Evolutionary conservation across 2,888 invertebrate species (phyloP), one percentile per base, ranked within the genome.

Genomic region (Magallana nippona): DNA sequence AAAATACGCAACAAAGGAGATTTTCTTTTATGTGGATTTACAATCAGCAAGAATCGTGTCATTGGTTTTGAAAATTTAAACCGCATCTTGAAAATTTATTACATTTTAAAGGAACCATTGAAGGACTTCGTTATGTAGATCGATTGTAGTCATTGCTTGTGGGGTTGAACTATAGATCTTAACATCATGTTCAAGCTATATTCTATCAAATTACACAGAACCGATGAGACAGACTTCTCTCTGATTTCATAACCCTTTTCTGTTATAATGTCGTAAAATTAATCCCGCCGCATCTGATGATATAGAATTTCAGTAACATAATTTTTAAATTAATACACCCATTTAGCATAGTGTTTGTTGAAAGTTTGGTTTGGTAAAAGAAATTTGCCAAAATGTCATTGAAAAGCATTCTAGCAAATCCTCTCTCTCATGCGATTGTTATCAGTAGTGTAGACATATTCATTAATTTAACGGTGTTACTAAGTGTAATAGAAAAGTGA

Each of bases 141-240:
- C 11, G 71, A 27, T 71, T 11, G 71, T 27, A 71, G 71, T 27
- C 71, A 71, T 13, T 71, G 32, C 32, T 71, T 71, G 32, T 71
- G 71, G 32, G 22, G 15, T 71, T 27, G 15, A 22, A 15, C 10
- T 15, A 17, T 13, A 71, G 71, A 71, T 27, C 71, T 71, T 5
- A 27, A 71, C 60, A 60, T n/a, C n/a, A 60, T 15, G 60, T 60
- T n/a, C 17, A 17, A n/a, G 17, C 60, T 60, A 15, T 60, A n/a
- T n/a, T 60, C 27, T 71, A 71, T 71, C 71, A 71, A 71, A 27
- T 71, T 22, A 71, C 71, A 71, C 11, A 71, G 71, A 32, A 13
- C 2, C 19, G 13, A 71, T 32, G 71, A 71, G 71, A 32, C 71
- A 27, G 32, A 15, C 13, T 63, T 71, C 27, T 27, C 71, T 71